Evolutionary conservation across 2,888 invertebrate genomes (phyloP).

Genomic region (Alcis repandata): DNA sequence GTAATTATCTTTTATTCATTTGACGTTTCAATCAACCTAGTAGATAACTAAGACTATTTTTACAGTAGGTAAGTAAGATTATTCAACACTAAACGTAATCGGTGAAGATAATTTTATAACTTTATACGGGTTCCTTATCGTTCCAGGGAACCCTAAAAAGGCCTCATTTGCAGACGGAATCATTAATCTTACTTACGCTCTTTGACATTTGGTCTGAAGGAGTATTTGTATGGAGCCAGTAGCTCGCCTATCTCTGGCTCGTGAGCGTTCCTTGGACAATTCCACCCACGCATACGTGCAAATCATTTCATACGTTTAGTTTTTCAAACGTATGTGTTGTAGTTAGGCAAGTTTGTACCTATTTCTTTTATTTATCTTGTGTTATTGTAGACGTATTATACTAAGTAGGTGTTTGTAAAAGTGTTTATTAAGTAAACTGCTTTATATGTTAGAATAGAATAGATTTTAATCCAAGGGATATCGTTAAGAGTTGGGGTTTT

Average conservation of each 20-base stretch:
- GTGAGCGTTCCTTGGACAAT: background rate
- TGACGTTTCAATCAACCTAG: no score
- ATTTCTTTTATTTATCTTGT: background rate
- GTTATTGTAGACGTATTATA: background rate
- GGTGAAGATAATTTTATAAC: background rate
- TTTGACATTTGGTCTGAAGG: slow-evolving; percentile 12
- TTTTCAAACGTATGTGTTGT: slow-evolving; percentile 3
- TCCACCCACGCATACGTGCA: background rate
- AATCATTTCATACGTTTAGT: slow-evolving; percentile 3
- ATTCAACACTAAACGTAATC: no score
- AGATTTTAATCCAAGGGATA: background rate
- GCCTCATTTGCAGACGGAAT: slow-evolving; percentile 9
- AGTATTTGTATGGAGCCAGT: slow-evolving; percentile 17
- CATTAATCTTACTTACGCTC: slow-evolving; percentile 19
- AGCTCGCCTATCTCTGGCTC: slow-evolving; percentile 3
- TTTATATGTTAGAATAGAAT: background rate
- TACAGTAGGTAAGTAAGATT: no score
- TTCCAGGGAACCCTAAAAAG: background rate
- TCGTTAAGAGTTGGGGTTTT: no score
- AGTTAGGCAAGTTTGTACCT: background rate
- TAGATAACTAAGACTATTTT: no score
- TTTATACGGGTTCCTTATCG: background rate
- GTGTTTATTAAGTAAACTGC: no score
- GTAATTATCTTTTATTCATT: no score
- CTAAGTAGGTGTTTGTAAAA: background rate